Evolutionary conservation across 2,888 invertebrate genomes (phyloP).

Genomic region (Anagyrus pseudococci): DNA sequence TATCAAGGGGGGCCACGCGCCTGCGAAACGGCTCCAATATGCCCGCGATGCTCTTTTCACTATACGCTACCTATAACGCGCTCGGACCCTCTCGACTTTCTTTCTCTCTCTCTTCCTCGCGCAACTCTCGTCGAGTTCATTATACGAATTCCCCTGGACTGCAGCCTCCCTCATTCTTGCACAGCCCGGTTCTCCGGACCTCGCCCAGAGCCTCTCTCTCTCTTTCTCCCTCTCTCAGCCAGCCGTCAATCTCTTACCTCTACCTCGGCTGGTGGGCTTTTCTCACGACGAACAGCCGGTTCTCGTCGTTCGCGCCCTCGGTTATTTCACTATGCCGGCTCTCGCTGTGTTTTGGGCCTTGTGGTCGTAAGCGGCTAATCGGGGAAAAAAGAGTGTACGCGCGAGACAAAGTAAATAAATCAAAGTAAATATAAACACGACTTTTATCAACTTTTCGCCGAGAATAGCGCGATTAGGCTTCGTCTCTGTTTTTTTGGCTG

Average conservation of each 20-base stretch:
- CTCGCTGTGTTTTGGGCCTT: background rate
- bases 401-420: too few species aligned
- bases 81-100: constrained; percentile 4
- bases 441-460: too few species aligned
- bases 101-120: background rate
- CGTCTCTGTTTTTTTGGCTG: too few species aligned
- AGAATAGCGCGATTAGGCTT: too few species aligned
- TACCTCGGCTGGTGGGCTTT: constrained; percentile 10
- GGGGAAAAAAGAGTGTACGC: constrained; percentile 13
- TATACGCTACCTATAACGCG: too few species aligned
- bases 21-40: constrained; percentile 57
- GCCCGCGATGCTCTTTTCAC: constrained; percentile 35
- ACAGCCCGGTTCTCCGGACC: too few species aligned
- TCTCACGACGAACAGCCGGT: background rate
- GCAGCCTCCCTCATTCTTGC: too few species aligned
- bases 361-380: constrained; percentile 24
- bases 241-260: background rate
- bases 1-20: too few species aligned
- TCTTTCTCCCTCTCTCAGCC: constrained; percentile 27
- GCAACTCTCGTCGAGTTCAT: constrained; percentile 8
- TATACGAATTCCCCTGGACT: too few species aligned
- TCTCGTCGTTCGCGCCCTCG: background rate
- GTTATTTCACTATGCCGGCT: background rate
- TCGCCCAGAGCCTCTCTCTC: too few species aligned
- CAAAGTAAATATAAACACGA: too few species aligned